These are phyloP conservation scores for Chrysogorgia sp. DNA, from an alignment of 92 coral and sea anemone species.

Conservation along the genomic window DNA sequence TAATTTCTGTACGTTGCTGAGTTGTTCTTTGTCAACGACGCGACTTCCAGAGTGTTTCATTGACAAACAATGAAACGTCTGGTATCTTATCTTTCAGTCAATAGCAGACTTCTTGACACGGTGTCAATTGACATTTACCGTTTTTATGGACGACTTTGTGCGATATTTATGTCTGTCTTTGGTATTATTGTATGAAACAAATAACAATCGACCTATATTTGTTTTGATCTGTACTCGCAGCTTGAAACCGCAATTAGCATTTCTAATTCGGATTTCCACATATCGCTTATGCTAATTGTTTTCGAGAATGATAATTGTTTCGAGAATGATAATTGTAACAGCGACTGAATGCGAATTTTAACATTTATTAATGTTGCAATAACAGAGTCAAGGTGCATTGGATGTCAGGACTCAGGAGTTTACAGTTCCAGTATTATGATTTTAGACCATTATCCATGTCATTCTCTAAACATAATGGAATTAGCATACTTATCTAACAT, in stretches of 20 bases:
- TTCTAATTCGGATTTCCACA: not conserved
- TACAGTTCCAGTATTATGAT: too few relatives aligned
- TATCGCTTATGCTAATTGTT: not conserved
- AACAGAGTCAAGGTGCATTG: too few relatives aligned
- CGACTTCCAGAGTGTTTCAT: not conserved
- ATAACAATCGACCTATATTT: slow-evolving; percentile 11
- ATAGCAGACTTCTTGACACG: not conserved
- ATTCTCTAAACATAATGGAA: too few relatives aligned
- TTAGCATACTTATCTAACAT: too few relatives aligned
- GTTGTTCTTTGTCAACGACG: too few relatives aligned
- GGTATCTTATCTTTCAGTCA: not conserved
- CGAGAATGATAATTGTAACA: too few relatives aligned
- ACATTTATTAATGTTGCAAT: too few relatives aligned
- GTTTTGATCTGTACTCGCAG: not conserved
- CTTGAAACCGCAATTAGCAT: not conserved
- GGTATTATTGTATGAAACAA: not conserved
- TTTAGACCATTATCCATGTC: too few relatives aligned
- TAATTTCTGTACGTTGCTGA: too few relatives aligned
- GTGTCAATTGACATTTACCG: not conserved
- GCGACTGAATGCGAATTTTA: not conserved
- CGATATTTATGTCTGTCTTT: not conserved
- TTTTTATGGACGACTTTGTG: too few relatives aligned
- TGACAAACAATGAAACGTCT: not conserved
- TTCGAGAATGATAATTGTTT: too few relatives aligned
- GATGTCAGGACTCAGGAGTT: too few relatives aligned